Evolutionary conservation across 2,113 vertebrate genomes (phyloP).

Genomic region (Calyptommatus sinebrachiatus): DNA sequence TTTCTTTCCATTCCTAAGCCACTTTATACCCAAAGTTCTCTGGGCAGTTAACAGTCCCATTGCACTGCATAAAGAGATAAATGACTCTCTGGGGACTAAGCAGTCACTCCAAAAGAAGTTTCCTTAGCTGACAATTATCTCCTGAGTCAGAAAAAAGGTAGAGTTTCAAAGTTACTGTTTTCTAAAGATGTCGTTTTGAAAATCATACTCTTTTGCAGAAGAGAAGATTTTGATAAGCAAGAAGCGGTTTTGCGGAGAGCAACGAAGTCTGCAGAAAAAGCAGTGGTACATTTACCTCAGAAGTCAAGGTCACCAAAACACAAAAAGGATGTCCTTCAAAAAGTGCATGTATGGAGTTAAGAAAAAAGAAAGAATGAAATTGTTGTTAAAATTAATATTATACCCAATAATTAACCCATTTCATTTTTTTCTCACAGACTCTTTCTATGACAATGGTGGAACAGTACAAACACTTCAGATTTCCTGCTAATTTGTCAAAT

Average conservation of each 20-base stretch:
- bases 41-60: neutral
- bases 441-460: conserved; percentile 22
- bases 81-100: neutral
- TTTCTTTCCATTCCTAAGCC: too few relatives aligned
- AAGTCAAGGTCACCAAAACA: conserved; percentile 19
- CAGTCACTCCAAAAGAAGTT: neutral
- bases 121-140: neutral
- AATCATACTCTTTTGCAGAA: conserved; percentile 41
- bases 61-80: neutral
- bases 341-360: conserved; percentile 54
- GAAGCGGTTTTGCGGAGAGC: conserved; percentile 48
- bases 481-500: conserved; percentile 74
- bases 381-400: neutral
- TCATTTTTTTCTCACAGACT: conserved; percentile 60
- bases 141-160: neutral
- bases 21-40: too few relatives aligned
- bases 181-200: neutral
- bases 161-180: neutral
- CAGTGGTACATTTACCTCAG: conserved; percentile 17
- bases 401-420: conserved; percentile 1
- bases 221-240: conserved; percentile 56
- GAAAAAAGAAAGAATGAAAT: neutral
- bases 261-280: conserved; percentile 42
- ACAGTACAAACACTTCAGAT: conserved; percentile 67
- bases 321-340: neutral